Conservation (phyloP, 37 sponge, comb jelly and placozoan genomes). For the Eunapius fragilis region DNA sequence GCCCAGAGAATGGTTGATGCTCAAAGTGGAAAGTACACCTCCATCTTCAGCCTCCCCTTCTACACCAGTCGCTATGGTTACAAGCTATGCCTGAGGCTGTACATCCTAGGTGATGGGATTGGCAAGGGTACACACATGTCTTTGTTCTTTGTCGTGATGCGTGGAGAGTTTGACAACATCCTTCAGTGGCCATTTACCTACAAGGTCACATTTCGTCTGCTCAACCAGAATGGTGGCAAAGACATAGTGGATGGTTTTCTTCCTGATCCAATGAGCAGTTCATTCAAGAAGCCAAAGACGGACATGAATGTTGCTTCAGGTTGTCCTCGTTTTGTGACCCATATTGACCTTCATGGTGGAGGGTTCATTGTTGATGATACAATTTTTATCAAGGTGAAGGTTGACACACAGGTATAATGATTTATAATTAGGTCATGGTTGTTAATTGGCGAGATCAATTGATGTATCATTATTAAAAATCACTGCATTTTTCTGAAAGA, state of each 20-base stretch:
- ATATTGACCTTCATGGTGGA: slow-evolving; percentile 27
- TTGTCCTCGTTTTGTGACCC: slow-evolving; percentile 62
- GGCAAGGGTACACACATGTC: slow-evolving; percentile 77
- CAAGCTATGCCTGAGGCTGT: slow-evolving; percentile 84
- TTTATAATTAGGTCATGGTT: background rate
- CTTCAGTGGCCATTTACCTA: slow-evolving; percentile 80
- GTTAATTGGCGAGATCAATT: no score
- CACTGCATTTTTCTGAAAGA: no score
- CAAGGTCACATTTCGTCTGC: slow-evolving; percentile 72
- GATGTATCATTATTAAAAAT: no score
- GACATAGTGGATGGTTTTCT: slow-evolving; percentile 76
- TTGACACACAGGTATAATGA: slow-evolving; percentile 45
- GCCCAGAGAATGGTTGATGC: slow-evolving; percentile 69
- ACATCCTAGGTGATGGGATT: slow-evolving; percentile 81
- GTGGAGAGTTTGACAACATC: slow-evolving; percentile 84
- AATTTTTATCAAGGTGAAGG: slow-evolving; percentile 61
- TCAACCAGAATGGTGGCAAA: slow-evolving; percentile 60
- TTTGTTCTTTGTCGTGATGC: slow-evolving; percentile 80
- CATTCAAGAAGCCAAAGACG: slow-evolving; percentile 69
- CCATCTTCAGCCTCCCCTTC: slow-evolving; percentile 81
- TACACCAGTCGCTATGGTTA: slow-evolving; percentile 80
- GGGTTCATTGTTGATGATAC: slow-evolving; percentile 70
- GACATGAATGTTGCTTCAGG: slow-evolving; percentile 84
- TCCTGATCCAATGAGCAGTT: slow-evolving; percentile 76
- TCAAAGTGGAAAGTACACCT: slow-evolving; percentile 67